Conservation (phyloP, 2,113 vertebrate genomes). For the Leptosomus discolor region DNA sequence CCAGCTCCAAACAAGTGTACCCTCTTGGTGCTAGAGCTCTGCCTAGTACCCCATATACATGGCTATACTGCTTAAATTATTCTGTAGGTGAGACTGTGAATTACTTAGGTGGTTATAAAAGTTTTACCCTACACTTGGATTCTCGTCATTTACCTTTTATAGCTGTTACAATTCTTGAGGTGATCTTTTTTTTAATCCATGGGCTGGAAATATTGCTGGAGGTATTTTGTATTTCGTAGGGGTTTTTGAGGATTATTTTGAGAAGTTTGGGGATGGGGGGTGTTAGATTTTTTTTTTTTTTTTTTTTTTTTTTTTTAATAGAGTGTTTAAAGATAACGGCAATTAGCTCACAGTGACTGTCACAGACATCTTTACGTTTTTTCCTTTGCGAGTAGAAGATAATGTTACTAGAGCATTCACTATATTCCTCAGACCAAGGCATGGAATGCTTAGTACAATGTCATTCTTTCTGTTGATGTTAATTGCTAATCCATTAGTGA, state of each 20-base stretch:
- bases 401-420: not conserved
- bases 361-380: not conserved
- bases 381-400: not conserved
- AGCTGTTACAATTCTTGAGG: not conserved
- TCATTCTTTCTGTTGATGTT: not conserved
- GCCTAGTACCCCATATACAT: not conserved
- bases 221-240: not conserved
- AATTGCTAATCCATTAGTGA: not conserved
- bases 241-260: not conserved
- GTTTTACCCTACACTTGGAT: not conserved
- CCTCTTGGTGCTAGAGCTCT: not conserved
- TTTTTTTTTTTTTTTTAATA: not conserved
- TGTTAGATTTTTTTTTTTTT: no score
- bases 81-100: not conserved
- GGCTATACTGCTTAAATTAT: not conserved
- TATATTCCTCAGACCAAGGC: not conserved
- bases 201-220: not conserved
- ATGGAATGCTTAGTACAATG: not conserved
- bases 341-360: not conserved
- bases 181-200: not conserved
- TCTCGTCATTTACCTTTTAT: not conserved
- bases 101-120: not conserved
- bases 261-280: not conserved
- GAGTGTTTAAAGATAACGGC: not conserved
- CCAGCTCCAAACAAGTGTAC: not conserved